These are phyloP conservation scores for Chirona hameri DNA, from an alignment of 2,888 invertebrate genomes.

Conservation along the genomic window DNA sequence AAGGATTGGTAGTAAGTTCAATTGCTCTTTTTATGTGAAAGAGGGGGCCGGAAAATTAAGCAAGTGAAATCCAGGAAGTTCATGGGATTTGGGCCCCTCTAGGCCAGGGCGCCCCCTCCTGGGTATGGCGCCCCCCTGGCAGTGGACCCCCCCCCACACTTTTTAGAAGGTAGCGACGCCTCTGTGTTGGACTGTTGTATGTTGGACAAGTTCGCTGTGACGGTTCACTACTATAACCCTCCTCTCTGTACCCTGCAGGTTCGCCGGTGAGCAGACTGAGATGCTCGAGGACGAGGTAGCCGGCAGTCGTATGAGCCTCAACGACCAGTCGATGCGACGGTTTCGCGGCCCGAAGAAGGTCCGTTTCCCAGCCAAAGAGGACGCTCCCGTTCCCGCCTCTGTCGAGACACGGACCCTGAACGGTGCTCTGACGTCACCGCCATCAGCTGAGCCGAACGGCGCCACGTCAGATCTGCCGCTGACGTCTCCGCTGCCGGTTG, in stretches of 20 bases:
- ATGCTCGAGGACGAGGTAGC: conserved; percentile 41
- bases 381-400: neutral
- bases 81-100: too few species aligned
- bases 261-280: conserved; percentile 51
- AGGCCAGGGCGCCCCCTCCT: too few species aligned
- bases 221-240: too few species aligned
- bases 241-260: conserved; percentile 42
- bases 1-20: too few species aligned
- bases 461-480: neutral
- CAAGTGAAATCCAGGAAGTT: too few species aligned
- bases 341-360: conserved; percentile 25
- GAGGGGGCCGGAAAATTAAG: too few species aligned
- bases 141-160: too few species aligned
- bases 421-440: neutral
- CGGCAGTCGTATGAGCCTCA: neutral
- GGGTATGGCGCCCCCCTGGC: too few species aligned
- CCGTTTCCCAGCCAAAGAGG: neutral
- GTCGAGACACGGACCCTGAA: neutral
- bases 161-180: too few species aligned
- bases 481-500: neutral
- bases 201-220: neutral
- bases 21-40: too few species aligned
- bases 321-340: conserved; percentile 24
- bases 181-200: too few species aligned
- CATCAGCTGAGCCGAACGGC: neutral